Evolutionary conservation across 2,888 invertebrate genomes (phyloP), one percentile per base, ranked within the genome.

Genomic region (Heteromyza rotundicornis): DNA sequence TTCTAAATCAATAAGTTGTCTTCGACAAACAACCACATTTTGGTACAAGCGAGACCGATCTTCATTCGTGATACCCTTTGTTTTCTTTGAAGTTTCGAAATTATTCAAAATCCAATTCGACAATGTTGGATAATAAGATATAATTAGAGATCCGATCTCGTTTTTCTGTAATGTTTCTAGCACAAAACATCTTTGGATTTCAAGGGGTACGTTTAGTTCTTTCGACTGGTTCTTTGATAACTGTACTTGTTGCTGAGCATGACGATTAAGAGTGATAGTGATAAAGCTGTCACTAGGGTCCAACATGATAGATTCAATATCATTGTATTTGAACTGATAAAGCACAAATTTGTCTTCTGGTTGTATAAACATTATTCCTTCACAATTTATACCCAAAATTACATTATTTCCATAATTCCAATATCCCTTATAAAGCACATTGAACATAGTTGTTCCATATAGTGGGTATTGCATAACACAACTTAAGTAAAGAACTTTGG

Each of bases 381-480:
- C 95, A 67, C 92, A 90, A 74, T 94, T 95, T 58, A 97, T 90
- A 17, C 96, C 97, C 24, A 97, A 85, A 2, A 95, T 87, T 23
- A 90, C 85, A 68, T 84, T 85, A 70, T 86, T 87, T 14, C 77
- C 95, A 77, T 95, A 96, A 3, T 93, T 92, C 94, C 96, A 96
- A 77, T 95, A 95, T 14, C 96, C 96, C 69, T 95, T 90, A 81
- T 96, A 97, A 0, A 92, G 92, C 64, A 96, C 96, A 12, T 91
- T 91, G 84, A 92, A 95, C 76, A 92, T 86, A 1, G 94, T 93
- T 62, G 94, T 92, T 5, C 95, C 95, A 70, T 94, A 95, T 1
- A 97, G 86, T 0, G 96, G 96, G 82, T 96, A 97, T 83, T 97
- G 96, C 94, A 96, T 96, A 3, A 97, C 96, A 77, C 96, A 96